Base-by-base conservation (phyloP, 2,797 vertebrate genomes). In the Scolopax rusticola region DNA sequence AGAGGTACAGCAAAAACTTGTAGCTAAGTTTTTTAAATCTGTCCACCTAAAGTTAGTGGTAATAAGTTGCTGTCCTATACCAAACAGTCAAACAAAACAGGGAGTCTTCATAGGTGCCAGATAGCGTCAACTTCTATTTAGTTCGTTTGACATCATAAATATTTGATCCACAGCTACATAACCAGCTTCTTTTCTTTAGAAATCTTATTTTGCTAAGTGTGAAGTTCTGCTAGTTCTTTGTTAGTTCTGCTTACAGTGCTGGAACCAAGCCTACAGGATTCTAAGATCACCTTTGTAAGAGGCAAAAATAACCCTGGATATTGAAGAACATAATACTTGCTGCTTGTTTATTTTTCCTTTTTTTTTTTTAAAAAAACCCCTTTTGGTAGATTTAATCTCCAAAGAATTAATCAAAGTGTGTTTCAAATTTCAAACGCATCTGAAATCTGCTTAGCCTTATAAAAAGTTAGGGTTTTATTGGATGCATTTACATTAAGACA, bases 381-480 rank as follows among this genome's bases (percentile, higher is more conserved):
- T 84, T 73, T 17, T 5, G 1, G 15, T 60, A 86, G 33, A 51
- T 27, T 76, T 13, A 6, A 32, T 70, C 27, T 87, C n/a, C 80
- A 89, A 92, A 51, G 21, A 71, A 84, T 38, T 84, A 76, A 79
- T 82, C 38, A 78, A 85, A 75, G 11, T 86, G 7, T 77, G 30
- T 60, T 92, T 88, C 47, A 89, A 71, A 75, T 93, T 91, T 82
- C 50, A 86, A 88, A 87, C 53, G 32, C 8, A n/a, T 94, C 90
- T 91, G 56, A 85, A 96, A 96, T 71, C 65, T 89, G 43, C 61
- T 90, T 77, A 79, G 20, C 32, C 9, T 65, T 70, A 40, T 54
- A 74, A 79, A 92, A 85, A 67, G 5, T 13, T 8, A 53, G 7
- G 4, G 5, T 14, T 86, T 85, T 79, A 74, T 59, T 90, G 73